Evolutionary conservation across 2,888 invertebrate species (phyloP), one percentile per base, ranked within the genome.

Genomic region (Eledone cirrhosa): DNA sequence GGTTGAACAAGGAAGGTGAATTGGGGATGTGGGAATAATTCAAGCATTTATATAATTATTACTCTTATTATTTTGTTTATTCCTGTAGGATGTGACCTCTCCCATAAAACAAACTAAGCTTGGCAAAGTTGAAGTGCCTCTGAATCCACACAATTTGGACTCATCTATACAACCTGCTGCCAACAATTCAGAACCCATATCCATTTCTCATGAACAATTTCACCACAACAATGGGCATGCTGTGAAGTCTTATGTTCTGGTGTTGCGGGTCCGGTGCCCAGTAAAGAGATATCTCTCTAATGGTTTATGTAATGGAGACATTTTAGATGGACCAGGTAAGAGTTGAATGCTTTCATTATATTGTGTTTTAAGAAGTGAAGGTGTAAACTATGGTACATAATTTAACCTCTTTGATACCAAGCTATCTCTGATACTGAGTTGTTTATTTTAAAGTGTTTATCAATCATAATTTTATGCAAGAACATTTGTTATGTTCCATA

Each of bases 161-260:
- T 41, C 72, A 31, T 72, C 72, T 4, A 72, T 22, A 27, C 11
- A 29, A 76, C 24, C 59, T 13, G 48, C 75, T 79, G 82, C 82
- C 77, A 82, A 93, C 2, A 85, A 85, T 83, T 94, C 94, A 81
- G 94, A 95, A 2, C 95, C 95, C 31, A 94, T 97, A 80, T 95
- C 96, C 86, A 95, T 97, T 89, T 94, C 96, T 67, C 95, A 95
- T 85, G 96, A 96, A 87, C 94, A 94, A 48, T 96, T 97, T 90
- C 94, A 93, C 87, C 93, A 94, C 59, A 94, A 93, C 22, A 95
- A 94, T 83, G 95, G 95, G 4, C 94, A 95, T 80, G 93, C 94
- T 86, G 95, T 95, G 59, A 95, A 95, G 90, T 95, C 95, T 1
- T 96, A 95, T 89, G 94, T 95, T 91, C 93, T 97, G 69, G 92